A percentile compares a stretch with the other conserved stretches of the same genome.
phyloP scores from a whole-genome alignment of 2,797 vertebrate species.

The Cottoperca gobio region DNA sequence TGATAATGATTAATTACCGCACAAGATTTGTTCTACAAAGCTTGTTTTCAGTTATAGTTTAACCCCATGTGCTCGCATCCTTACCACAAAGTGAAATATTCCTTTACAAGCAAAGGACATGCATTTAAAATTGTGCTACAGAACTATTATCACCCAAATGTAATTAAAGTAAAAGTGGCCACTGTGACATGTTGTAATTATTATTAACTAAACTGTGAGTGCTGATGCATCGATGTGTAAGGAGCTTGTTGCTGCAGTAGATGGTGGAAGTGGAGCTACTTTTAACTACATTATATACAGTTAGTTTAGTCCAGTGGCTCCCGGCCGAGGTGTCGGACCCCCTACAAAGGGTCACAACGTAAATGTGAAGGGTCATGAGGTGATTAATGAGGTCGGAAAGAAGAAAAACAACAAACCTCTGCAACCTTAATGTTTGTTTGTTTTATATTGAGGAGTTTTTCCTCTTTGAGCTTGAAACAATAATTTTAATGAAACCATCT shows the following conservation, averaged over 20 bases:
- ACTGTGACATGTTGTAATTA: no score
- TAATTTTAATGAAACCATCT: background rate
- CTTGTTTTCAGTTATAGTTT: background rate
- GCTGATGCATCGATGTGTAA: no score
- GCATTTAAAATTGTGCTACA: background rate
- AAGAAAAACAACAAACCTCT: background rate
- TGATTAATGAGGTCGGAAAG: background rate
- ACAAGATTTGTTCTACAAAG: conserved; percentile 7
- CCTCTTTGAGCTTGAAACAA: background rate
- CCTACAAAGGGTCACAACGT: background rate
- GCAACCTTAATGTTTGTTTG: no score
- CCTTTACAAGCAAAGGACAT: background rate
- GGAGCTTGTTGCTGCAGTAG: background rate
- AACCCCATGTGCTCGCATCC: background rate
- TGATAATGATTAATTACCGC: conserved; percentile 23
- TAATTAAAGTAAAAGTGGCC: background rate
- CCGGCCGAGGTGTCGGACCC: no score
- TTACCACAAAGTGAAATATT: background rate
- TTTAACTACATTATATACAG: background rate
- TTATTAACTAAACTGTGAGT: no score
- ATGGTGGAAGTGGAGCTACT: background rate
- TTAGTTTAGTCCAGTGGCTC: background rate
- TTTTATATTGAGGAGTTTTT: background rate
- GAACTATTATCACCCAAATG: background rate
- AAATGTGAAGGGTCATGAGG: background rate